Evolutionary conservation across 2,888 invertebrate species (phyloP), one percentile per base, ranked within the genome.

Genomic region (Heliconius hortense): DNA sequence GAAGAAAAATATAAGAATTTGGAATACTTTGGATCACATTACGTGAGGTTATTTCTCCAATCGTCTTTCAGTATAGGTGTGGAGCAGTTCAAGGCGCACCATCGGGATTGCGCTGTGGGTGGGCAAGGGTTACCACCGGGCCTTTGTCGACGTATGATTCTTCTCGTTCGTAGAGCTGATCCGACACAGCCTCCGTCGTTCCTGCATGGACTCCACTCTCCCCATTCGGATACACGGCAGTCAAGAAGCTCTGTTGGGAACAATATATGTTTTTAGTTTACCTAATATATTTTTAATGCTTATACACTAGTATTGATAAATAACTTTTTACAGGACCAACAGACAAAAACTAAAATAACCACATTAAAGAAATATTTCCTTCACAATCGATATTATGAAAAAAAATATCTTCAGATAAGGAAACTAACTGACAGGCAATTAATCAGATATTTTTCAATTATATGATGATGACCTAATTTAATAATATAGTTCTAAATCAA

Each of bases 171-270:
- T 88, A 96, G 95, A 90, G 97, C 97, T 85, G 97, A 97, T 35
- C 98, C 98, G 78, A 98, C 98, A 82, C 98, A 98, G 80, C 98
- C 98, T 87, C 98, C 98, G 73, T 97, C 96, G 86, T 97, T 96
- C 90, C 96, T 97, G 94, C 98, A 98, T 13, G 96, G 94, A 84
- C 97, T 96, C 98, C 98, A 98, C 75, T 96, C 96, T 39, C 97
- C 96, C 98, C 98, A 98, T 81, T 96, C 96, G 79, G 96, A 95
- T 72, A 98, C 97, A 82, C 97, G 96, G 91, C 98, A 98, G 90
- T 98, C 97, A 82, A 97, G 95, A 74, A 97, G 95, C 82, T 87
- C 93, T 93, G 84, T 53, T 76, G 35, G 24, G 11, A 60, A 48
- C 21, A 75, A 59, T 11, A 67, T 15, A 18, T 48, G 21, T 18